Conservation (phyloP, 2,113 vertebrate species). For the Pycnonotus jocosus region DNA sequence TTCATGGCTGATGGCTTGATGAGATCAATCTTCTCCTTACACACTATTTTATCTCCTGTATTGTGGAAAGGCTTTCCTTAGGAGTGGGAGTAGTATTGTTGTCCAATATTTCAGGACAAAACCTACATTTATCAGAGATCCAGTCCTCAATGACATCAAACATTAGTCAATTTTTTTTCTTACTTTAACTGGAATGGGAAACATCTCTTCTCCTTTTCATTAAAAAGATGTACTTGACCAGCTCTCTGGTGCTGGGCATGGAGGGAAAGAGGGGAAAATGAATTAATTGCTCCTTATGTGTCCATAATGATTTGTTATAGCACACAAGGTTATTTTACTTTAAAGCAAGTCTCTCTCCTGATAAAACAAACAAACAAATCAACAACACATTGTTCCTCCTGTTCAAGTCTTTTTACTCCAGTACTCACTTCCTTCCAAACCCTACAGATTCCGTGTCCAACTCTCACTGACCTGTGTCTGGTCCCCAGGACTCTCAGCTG, state of each 20-base stretch:
- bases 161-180: accelerated
- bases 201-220: background rate
- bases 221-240: background rate
- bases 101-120: background rate
- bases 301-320: background rate
- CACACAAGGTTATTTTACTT: background rate
- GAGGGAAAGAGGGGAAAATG: background rate
- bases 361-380: background rate
- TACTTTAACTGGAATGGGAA: background rate
- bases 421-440: background rate
- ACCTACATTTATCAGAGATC: background rate
- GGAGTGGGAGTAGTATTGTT: background rate
- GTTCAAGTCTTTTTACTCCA: background rate
- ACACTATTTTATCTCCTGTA: background rate
- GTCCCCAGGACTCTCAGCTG: background rate
- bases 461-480: background rate
- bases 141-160: background rate
- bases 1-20: background rate
- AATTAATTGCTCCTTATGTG: background rate
- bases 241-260: background rate
- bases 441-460: background rate
- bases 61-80: background rate
- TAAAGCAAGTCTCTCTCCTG: background rate
- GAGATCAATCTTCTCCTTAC: background rate
- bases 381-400: accelerated